A percentile compares a stretch with the other conserved stretches of the same genome.
Conservation (phyloP, 1,140 invertebrate genomes). For the Drosophila nigromelanica region DNA sequence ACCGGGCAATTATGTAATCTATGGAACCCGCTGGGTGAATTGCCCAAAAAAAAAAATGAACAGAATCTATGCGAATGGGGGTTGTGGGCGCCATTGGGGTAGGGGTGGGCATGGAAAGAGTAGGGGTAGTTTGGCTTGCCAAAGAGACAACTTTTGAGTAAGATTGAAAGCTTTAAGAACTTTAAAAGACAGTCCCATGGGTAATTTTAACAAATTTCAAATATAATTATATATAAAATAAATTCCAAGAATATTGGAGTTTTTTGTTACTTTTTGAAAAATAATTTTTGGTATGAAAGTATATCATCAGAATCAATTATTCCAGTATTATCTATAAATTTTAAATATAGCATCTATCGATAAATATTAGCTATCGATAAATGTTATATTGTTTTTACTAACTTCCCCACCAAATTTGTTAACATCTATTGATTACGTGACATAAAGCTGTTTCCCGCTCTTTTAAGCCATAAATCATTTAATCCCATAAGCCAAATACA, state of each 20-base stretch:
- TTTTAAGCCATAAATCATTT: conserved; percentile 17
- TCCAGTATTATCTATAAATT: no score
- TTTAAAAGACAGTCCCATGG: not conserved
- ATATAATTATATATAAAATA: no score
- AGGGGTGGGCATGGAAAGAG: not conserved
- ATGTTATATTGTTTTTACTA: no score
- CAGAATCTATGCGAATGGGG: conserved; percentile 14
- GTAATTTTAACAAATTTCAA: no score
- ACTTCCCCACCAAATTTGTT: no score
- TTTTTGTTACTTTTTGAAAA: no score
- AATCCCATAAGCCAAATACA: not conserved
- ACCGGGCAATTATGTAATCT: conserved; percentile 70
- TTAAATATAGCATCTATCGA: no score
- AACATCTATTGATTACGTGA: conserved; percentile 1
- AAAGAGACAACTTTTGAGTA: not conserved
- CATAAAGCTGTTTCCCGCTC: not conserved
- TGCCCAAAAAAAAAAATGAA: conserved; percentile 11
- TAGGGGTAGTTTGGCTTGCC: not conserved
- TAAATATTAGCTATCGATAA: no score
- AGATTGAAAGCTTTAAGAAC: not conserved
- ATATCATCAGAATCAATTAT: no score
- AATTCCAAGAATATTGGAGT: no score
- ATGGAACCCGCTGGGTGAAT: conserved; percentile 38
- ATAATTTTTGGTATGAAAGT: no score
- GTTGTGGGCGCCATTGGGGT: not conserved